These are phyloP conservation scores for Condylura cristata DNA, from an alignment of 2,113 vertebrate genomes.

Conservation along the genomic window DNA sequence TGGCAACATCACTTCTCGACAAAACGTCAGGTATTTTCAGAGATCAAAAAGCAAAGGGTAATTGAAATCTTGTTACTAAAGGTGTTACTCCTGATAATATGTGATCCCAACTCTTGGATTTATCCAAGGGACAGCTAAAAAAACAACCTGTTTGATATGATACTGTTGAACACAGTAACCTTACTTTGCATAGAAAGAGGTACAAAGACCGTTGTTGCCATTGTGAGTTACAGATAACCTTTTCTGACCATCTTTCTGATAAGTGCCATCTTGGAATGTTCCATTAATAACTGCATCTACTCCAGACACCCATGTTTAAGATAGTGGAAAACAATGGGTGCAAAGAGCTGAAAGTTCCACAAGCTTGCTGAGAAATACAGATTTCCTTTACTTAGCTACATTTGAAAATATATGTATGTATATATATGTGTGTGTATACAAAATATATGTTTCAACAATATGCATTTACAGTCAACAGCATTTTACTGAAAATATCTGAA, in stretches of 20 bases:
- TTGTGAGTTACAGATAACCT: background rate
- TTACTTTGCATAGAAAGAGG: slow-evolving; percentile 12
- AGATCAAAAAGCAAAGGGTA: slow-evolving; percentile 34
- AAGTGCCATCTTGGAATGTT: background rate
- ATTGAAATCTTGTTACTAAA: slow-evolving; percentile 48
- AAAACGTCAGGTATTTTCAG: slow-evolving; percentile 7
- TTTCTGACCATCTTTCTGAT: background rate
- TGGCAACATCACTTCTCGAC: slow-evolving; percentile 2
- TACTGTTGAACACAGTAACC: background rate
- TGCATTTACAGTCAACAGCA: slow-evolving; percentile 6
- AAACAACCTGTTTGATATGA: background rate
- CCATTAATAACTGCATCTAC: background rate
- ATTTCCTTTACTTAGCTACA: slow-evolving; percentile 22
- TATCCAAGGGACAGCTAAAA: background rate
- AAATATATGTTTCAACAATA: slow-evolving; percentile 50
- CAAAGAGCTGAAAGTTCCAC: background rate
- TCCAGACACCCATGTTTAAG: background rate
- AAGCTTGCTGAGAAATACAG: background rate
- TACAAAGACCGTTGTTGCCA: background rate
- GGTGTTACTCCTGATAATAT: background rate
- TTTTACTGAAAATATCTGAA: slow-evolving; percentile 33
- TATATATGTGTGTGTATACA: background rate
- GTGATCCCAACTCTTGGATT: slow-evolving; percentile 1
- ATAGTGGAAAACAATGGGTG: slow-evolving; percentile 1
- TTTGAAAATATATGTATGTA: background rate